These are phyloP conservation scores for Spizella passerina DNA, from an alignment of 2,797 vertebrate species.

Conservation along the genomic window DNA sequence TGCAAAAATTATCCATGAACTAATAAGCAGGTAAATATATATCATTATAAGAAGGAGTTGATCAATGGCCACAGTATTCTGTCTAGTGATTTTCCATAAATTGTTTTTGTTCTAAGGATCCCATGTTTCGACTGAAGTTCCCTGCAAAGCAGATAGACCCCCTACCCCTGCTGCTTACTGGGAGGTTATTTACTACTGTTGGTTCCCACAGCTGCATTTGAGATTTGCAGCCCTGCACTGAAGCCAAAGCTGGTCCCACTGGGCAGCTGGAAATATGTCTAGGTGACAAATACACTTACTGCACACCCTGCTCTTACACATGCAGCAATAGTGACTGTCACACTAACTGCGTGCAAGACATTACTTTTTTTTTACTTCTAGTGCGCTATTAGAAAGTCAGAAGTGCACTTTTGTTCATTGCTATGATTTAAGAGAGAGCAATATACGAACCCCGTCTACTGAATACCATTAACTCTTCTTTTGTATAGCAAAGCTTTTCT, in stretches of 20 bases:
- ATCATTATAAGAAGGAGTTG: neutral
- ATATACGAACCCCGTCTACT: neutral
- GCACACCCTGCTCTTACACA: neutral
- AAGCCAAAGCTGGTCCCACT: neutral
- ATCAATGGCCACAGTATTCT: neutral
- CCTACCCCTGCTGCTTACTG: neutral
- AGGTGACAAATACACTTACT: neutral
- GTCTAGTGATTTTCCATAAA: neutral
- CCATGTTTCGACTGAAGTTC: neutral
- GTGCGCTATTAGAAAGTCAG: neutral
- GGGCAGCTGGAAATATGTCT: neutral
- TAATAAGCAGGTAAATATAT: neutral
- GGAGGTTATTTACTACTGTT: neutral
- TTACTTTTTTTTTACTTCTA: neutral
- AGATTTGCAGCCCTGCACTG: neutral
- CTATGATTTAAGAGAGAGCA: neutral
- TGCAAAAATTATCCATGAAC: neutral
- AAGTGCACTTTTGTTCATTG: neutral
- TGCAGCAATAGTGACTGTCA: neutral
- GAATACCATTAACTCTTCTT: neutral
- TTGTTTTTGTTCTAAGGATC: neutral
- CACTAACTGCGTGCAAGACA: neutral
- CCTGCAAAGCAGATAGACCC: neutral
- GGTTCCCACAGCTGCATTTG: neutral
- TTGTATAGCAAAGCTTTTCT: neutral